These are phyloP conservation scores for Melolontha melolontha DNA, from an alignment of 2,888 invertebrate species.

Conservation along the genomic window DNA sequence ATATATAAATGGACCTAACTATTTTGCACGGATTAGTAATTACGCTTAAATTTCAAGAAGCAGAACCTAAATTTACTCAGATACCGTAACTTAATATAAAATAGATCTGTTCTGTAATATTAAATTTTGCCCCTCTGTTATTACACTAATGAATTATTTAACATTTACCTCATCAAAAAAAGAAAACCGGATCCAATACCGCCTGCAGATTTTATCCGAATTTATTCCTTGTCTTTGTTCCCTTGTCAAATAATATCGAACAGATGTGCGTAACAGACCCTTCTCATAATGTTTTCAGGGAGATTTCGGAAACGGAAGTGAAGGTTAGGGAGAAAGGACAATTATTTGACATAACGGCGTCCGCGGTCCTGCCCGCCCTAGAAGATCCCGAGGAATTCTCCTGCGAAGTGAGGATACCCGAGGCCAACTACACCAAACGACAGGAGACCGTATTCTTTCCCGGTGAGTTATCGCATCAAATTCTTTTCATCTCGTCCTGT, in stretches of 20 bases:
- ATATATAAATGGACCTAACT: too few species aligned
- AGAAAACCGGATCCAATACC: not conserved
- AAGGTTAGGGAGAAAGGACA: constrained; percentile 67
- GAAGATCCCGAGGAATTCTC: constrained; percentile 72
- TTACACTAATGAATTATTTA: constrained; percentile 28
- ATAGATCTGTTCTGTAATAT: not conserved
- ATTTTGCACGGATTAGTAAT: too few species aligned
- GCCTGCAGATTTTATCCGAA: not conserved
- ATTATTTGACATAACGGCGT: constrained; percentile 71
- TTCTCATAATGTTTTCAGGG: constrained; percentile 47
- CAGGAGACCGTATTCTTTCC: constrained; percentile 72
- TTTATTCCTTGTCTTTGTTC: constrained; percentile 26
- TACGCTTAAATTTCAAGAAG: too few species aligned
- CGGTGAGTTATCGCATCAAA: constrained; percentile 56
- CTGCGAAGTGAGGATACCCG: constrained; percentile 73
- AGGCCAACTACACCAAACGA: constrained; percentile 73
- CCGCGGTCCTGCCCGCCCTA: constrained; percentile 70
- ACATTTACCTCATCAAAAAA: constrained; percentile 11
- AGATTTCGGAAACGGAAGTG: constrained; percentile 55
- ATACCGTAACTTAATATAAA: too few species aligned
- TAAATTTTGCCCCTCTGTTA: not conserved
- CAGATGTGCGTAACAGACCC: constrained; percentile 32
- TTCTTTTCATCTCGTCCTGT: constrained; percentile 20
- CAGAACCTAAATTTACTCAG: too few species aligned
- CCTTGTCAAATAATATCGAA: constrained; percentile 35